These are phyloP conservation scores for Apodemus sylvaticus DNA, from an alignment of 2,113 vertebrate genomes.

Conservation along the genomic window DNA sequence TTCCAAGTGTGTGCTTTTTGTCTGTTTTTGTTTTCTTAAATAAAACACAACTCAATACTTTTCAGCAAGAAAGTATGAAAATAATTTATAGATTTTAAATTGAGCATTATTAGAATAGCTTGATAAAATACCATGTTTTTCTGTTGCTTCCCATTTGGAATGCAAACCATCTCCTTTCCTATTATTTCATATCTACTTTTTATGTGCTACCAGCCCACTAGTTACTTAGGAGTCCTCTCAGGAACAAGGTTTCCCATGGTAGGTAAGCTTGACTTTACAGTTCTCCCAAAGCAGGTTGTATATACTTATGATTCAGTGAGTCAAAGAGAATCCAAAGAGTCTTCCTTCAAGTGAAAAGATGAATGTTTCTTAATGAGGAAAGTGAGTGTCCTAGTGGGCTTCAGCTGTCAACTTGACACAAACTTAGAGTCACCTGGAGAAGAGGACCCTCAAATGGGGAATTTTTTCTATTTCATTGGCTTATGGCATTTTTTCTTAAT, in stretches of 20 bases:
- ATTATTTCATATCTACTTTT: background rate
- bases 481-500: background rate
- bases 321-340: background rate
- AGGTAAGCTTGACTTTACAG: background rate
- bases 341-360: background rate
- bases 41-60: background rate
- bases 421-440: background rate
- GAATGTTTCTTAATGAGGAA: background rate
- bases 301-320: background rate
- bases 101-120: background rate
- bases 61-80: background rate
- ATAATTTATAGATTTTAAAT: background rate
- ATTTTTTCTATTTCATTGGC: background rate
- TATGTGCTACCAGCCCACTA: background rate
- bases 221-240: background rate
- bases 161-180: background rate
- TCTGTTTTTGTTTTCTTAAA: background rate
- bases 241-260: too few species aligned
- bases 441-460: background rate
- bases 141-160: background rate
- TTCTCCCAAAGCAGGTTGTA: accelerated
- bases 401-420: background rate
- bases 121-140: background rate
- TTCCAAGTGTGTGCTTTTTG: background rate
- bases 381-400: too few species aligned